Evolutionary conservation across 2,113 vertebrate genomes (phyloP).

Genomic region (Barnardius zonarius): DNA sequence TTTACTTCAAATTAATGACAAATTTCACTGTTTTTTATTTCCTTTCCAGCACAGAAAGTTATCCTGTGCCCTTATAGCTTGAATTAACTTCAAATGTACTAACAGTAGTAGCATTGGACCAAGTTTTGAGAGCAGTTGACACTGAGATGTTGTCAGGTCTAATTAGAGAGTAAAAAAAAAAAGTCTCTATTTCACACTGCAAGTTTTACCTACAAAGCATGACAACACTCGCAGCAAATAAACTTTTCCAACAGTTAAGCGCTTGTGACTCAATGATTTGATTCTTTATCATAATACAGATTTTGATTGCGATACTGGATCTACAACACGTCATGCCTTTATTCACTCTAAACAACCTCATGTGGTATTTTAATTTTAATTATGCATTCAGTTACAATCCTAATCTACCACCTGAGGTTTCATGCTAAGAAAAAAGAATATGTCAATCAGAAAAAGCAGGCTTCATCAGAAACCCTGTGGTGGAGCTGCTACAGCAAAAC

Average conservation of each 20-base stretch:
- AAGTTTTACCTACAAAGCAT: neutral
- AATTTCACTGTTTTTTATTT: neutral
- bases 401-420: conserved; percentile 25
- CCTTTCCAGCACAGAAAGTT: neutral
- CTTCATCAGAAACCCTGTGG: conserved; percentile 45
- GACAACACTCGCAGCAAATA: neutral
- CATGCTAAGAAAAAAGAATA: conserved; percentile 29
- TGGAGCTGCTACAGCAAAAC: conserved; percentile 4
- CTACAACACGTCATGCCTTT: neutral
- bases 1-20: neutral
- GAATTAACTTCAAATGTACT: neutral
- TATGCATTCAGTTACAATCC: conserved; percentile 47
- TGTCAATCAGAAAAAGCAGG: conserved; percentile 32
- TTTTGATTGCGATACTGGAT: neutral
- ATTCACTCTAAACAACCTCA: neutral
- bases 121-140: neutral
- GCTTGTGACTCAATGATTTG: neutral
- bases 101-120: neutral
- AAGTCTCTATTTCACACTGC: neutral
- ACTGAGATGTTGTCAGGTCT: neutral
- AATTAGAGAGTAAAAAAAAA: neutral
- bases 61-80: neutral
- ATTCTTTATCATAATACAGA: neutral
- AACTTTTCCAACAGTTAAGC: neutral
- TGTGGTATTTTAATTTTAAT: conserved; percentile 59